Conservation (phyloP, 1,140 invertebrate genomes). For the Diploscapter pachys region DNA sequence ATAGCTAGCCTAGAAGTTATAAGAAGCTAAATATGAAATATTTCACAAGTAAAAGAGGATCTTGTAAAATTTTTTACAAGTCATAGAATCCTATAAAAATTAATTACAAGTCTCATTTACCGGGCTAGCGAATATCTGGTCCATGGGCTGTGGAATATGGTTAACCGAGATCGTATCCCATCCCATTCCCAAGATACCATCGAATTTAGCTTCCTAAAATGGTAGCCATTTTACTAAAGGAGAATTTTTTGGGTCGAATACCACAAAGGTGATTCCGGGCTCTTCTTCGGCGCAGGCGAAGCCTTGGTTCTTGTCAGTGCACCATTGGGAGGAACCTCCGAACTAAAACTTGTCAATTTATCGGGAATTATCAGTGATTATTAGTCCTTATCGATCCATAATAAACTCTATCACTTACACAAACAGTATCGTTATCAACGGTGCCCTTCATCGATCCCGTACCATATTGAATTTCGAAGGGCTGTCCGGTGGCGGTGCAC, state of each 20-base stretch:
- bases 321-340: slow-evolving; percentile 19
- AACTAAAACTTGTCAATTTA: slow-evolving; percentile 9
- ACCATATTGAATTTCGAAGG: slow-evolving; percentile 87
- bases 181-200: slow-evolving; percentile 86
- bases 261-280: slow-evolving; percentile 74
- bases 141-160: slow-evolving; percentile 64
- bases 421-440: slow-evolving; percentile 79
- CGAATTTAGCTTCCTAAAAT: slow-evolving; percentile 76
- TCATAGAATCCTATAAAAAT: not conserved
- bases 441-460: slow-evolving; percentile 89
- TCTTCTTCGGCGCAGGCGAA: slow-evolving; percentile 92
- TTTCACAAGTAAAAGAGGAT: too few species aligned
- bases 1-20: too few species aligned
- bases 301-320: slow-evolving; percentile 69
- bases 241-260: slow-evolving; percentile 48
- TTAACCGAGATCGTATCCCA: slow-evolving; percentile 74
- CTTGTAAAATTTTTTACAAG: not conserved
- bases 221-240: not conserved
- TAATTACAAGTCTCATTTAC: slow-evolving; percentile 54
- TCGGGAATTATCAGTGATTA: not conserved
- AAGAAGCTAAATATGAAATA: too few species aligned
- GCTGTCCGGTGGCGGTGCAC: slow-evolving; percentile 80
- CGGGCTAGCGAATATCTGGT: slow-evolving; percentile 72
- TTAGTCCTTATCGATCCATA: not conserved
- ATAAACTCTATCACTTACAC: slow-evolving; percentile 33